A percentile compares a stretch with the other conserved stretches of the same genome.
These are phyloP conservation scores for Mesoligia furuncula DNA, from an alignment of 2,888 invertebrate species.

Conservation along the genomic window DNA sequence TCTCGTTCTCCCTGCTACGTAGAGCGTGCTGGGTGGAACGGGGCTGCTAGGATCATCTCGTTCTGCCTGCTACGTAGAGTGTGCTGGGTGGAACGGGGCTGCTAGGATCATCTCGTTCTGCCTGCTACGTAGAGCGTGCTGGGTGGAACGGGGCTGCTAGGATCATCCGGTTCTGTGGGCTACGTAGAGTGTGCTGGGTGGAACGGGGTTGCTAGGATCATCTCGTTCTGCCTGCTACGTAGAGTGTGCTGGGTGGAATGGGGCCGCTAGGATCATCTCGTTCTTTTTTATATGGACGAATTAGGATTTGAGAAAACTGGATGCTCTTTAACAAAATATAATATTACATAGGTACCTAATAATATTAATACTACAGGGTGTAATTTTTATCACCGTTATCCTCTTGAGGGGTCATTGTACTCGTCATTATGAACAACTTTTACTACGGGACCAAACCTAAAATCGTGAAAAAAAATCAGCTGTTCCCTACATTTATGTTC, in stretches of 20 bases:
- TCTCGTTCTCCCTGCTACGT: not conserved
- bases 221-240: not conserved
- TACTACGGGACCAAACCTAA: too few species aligned
- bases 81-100: constrained; percentile 12
- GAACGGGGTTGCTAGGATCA: constrained; percentile 18
- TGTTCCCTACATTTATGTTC: too few species aligned
- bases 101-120: constrained; percentile 10
- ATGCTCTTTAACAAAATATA: constrained; percentile 3
- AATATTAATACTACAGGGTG: too few species aligned
- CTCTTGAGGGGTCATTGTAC: too few species aligned
- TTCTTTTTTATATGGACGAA: not conserved
- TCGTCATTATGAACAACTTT: too few species aligned
- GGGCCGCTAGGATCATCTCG: constrained; percentile 13
- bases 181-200: not conserved
- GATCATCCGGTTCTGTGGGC: constrained; percentile 6
- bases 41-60: constrained; percentile 13
- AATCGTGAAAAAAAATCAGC: too few species aligned
- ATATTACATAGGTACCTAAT: not conserved
- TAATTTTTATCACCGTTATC: too few species aligned
- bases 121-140: not conserved
- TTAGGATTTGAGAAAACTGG: not conserved
- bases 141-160: constrained; percentile 10
- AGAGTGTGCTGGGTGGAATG: constrained; percentile 1
- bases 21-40: constrained; percentile 1
- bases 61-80: not conserved